Evolutionary conservation across 2,113 vertebrate species (phyloP).

Genomic region (Bombycilla garrulus): DNA sequence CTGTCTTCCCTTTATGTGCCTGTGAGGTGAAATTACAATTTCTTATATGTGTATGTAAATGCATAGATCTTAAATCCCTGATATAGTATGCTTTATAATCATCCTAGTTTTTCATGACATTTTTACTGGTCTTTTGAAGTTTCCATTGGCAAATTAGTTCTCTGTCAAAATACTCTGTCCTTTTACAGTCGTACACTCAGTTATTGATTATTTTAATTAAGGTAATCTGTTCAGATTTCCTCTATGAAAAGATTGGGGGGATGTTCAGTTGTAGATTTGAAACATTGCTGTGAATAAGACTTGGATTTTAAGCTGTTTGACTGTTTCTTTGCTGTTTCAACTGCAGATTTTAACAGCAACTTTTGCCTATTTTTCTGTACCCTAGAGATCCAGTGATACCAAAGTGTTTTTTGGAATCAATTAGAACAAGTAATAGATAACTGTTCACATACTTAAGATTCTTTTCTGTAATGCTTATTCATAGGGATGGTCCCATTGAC

Average conservation of each 20-base stretch:
- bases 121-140: neutral
- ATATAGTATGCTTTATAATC: neutral
- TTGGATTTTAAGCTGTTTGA: neutral
- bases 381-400: neutral
- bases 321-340: neutral
- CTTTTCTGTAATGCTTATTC: neutral
- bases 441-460: neutral
- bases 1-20: neutral
- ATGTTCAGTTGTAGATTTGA: neutral
- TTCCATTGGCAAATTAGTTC: neutral
- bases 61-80: neutral
- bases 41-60: neutral
- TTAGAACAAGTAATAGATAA: neutral
- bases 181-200: neutral
- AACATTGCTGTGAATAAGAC: neutral
- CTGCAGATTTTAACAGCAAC: neutral
- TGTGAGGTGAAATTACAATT: neutral
- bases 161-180: neutral
- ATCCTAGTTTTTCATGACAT: neutral
- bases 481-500: neutral
- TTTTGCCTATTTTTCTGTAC: neutral
- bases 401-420: neutral
- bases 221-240: neutral
- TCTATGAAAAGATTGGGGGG: neutral
- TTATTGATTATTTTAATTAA: neutral